Evolutionary conservation across 2,113 vertebrate species (phyloP).

Genomic region (Ciconia maguari): DNA sequence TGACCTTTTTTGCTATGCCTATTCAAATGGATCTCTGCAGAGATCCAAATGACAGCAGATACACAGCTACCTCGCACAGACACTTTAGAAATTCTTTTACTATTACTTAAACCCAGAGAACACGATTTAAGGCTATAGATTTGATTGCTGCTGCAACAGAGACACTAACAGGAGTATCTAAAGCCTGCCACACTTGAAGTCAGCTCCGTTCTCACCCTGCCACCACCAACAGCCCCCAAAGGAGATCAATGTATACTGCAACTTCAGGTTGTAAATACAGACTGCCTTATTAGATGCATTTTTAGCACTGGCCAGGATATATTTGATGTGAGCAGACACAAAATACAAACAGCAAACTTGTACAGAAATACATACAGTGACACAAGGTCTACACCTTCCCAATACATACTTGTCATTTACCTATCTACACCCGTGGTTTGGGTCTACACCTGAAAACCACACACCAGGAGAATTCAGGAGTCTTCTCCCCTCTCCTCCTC

Average conservation of each 20-base stretch:
- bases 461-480: neutral
- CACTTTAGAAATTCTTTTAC: neutral
- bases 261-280: neutral
- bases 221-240: neutral
- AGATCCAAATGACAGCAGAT: neutral
- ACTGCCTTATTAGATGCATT: neutral
- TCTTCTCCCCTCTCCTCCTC: neutral
- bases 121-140: neutral
- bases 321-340: neutral
- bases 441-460: neutral
- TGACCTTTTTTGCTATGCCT: neutral
- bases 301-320: neutral
- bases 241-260: neutral
- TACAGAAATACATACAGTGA: neutral
- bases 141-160: neutral
- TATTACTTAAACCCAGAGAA: neutral
- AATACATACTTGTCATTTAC: accelerated
- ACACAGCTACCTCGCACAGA: neutral
- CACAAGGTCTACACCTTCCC: neutral
- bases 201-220: neutral
- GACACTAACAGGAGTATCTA: neutral
- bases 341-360: neutral
- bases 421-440: neutral
- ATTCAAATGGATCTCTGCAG: neutral
- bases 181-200: neutral